These are phyloP conservation scores for Acrocephalus arundinaceus DNA, from an alignment of 2,113 vertebrate species.

Conservation along the genomic window DNA sequence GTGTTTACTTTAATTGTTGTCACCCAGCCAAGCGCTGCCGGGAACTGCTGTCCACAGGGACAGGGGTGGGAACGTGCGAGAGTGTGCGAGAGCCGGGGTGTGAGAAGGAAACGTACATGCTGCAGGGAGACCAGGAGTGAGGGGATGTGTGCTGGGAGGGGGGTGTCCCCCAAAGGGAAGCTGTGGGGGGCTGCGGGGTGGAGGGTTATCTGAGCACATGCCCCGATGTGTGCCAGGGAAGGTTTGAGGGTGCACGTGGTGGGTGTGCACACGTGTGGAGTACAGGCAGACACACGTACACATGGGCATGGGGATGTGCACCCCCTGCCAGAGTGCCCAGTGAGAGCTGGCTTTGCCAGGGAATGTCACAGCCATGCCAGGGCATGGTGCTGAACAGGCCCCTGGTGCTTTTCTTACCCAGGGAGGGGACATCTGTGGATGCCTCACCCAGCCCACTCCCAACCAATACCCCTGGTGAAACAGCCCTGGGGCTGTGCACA, in stretches of 20 bases:
- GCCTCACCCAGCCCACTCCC: background rate
- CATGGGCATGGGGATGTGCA: background rate
- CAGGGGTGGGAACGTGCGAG: background rate
- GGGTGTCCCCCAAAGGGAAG: background rate
- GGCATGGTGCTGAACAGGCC: background rate
- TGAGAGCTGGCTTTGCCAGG: background rate
- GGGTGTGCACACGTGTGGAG: accelerated
- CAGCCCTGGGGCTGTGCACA: accelerated
- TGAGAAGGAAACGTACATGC: background rate
- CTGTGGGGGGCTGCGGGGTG: accelerated
- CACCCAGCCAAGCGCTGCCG: slow-evolving; percentile 12
- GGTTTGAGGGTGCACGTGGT: background rate
- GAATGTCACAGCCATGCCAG: background rate
- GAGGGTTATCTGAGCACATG: accelerated
- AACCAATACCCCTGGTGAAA: background rate
- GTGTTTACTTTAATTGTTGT: slow-evolving; percentile 29
- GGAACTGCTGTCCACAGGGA: background rate
- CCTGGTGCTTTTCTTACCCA: background rate
- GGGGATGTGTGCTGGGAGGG: background rate
- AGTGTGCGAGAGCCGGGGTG: background rate
- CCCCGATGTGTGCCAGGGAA: accelerated
- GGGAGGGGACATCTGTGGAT: background rate
- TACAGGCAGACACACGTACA: accelerated
- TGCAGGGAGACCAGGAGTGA: background rate
- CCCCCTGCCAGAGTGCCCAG: background rate